Base-by-base conservation (phyloP, 92 coral and sea anemone species). In the Diadumene lineata region DNA sequence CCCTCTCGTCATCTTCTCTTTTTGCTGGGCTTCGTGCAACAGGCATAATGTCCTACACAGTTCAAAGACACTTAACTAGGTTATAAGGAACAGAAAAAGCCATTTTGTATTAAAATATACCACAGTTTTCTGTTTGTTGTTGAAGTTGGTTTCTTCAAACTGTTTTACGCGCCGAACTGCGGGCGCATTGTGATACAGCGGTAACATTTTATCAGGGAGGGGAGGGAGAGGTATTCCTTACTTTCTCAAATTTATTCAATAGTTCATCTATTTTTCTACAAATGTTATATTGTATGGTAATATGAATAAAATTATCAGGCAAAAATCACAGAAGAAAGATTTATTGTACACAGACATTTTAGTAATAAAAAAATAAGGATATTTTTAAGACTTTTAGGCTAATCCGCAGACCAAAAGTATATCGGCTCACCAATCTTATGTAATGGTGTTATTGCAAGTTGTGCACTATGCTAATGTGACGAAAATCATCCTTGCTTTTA, bases 81-180 rank as follows among this genome's bases (percentile, higher is more conserved):
- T 11, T 9, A 19, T 0, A 56, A 23, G 18, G 51, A 29, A 33
- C 22, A 76, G 13, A 48, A 64, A 76, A 21, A 38, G 48, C 48
- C 6, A 13, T 38, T 38, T 38, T n/a, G 29, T 1, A 22, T 15
- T 64, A n/a, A n/a, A n/a, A n/a, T n/a, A n/a, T n/a, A n/a, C n/a
- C n/a, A n/a, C n/a, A n/a, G n/a, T 28, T 66, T 43, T 43, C 50
- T 50, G 38, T 26, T 28, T 48, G 25, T 66, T 66, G 66, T 66
- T 64, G 31, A 60, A n/a, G n/a, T 18, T 22, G 1, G 16, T 38
- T 24, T 69, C 31, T 68, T 56, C 67, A 66, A 60, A 53, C 58
- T 9, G 68, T 68, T 78, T 78, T 78, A 69, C 82, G 67, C 82
- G 82, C 82, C 82, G 75, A 56, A 78, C 53, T 46, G 82, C 66